Evolutionary conservation across 2,888 invertebrate species (phyloP).

Genomic region (Athalia rosae): DNA sequence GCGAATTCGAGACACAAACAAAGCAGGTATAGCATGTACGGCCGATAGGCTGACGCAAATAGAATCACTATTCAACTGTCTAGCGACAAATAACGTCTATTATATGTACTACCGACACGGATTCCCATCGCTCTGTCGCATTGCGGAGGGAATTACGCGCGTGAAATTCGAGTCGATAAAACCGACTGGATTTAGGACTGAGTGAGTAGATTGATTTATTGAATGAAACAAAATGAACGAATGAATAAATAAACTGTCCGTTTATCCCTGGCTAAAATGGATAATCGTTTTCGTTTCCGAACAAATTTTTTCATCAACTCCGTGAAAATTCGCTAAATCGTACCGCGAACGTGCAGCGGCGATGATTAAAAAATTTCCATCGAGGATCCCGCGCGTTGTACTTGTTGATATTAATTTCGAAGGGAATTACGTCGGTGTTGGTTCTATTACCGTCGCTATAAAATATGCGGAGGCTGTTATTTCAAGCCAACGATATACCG

Average conservation of each 20-base stretch:
- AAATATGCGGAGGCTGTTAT: slow-evolving; percentile 30
- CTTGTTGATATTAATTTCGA: slow-evolving; percentile 25
- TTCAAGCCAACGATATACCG: slow-evolving; percentile 3
- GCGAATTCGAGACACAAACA: slow-evolving; percentile 15
- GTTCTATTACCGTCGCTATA: slow-evolving; percentile 8
- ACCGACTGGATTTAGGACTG: slow-evolving; percentile 4
- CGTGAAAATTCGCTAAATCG: too few species aligned
- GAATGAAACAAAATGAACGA: too few species aligned
- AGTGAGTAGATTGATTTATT: background rate
- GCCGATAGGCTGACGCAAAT: slow-evolving; percentile 15
- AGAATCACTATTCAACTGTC: slow-evolving; percentile 4
- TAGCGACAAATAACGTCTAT: slow-evolving; percentile 18
- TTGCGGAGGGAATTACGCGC: slow-evolving; percentile 14
- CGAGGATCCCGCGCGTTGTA: too few species aligned
- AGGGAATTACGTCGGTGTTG: background rate
- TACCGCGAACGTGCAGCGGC: too few species aligned
- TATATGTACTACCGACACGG: background rate
- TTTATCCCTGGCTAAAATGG: too few species aligned
- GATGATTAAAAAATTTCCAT: too few species aligned
- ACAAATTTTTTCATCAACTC: too few species aligned
- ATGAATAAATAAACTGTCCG: background rate
- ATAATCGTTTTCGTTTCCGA: too few species aligned
- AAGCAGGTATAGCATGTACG: background rate
- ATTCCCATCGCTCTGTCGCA: background rate
- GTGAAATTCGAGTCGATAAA: slow-evolving; percentile 17